A percentile compares a stretch with the other conserved stretches of the same genome.
Evolutionary conservation across 2,888 invertebrate species (phyloP).

Genomic region (Microctonus brassicae): DNA sequence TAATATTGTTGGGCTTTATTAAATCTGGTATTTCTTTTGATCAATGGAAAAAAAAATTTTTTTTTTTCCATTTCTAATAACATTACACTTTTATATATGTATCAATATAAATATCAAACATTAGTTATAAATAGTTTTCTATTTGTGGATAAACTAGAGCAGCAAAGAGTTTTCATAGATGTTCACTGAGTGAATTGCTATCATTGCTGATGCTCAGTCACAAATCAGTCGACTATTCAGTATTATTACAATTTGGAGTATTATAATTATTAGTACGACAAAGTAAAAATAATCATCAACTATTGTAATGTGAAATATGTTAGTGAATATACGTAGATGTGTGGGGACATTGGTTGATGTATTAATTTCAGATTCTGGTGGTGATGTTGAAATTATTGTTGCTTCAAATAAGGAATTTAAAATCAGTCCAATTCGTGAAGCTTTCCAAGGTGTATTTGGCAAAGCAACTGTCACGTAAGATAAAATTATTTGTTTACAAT

Average conservation of each 20-base stretch:
- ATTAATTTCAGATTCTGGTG: constrained; percentile 79
- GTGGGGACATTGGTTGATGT: constrained; percentile 49
- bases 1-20: no score
- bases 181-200: background rate
- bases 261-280: background rate
- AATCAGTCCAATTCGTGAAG: constrained; percentile 82
- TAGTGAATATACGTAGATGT: constrained; percentile 49
- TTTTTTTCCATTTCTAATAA: background rate
- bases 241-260: background rate
- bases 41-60: background rate
- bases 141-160: constrained; percentile 42
- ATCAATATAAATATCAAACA: constrained; percentile 4
- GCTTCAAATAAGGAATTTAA: constrained; percentile 84
- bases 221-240: background rate
- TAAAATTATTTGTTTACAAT: no score
- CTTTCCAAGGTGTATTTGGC: constrained; percentile 84
- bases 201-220: constrained; percentile 7
- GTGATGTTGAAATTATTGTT: constrained; percentile 81
- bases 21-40: background rate
- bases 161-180: constrained; percentile 31
- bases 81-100: background rate
- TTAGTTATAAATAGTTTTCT: constrained; percentile 36
- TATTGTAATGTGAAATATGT: constrained; percentile 33
- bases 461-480: constrained; percentile 83
- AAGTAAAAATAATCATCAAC: background rate